These are phyloP conservation scores for Hyposoter dolosus DNA, from an alignment of 2,888 invertebrate genomes.

Conservation along the genomic window DNA sequence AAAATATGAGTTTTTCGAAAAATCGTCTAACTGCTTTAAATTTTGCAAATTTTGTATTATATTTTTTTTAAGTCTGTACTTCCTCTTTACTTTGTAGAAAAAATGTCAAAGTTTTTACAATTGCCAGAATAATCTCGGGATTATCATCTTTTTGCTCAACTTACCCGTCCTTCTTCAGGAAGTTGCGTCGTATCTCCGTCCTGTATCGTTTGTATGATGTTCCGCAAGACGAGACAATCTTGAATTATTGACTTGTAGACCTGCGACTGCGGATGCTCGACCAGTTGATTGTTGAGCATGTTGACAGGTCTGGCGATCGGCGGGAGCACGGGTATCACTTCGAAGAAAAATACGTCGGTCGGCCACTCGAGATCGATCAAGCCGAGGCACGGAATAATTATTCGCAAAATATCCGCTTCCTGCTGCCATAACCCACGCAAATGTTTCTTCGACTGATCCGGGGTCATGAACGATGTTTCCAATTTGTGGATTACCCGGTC, in stretches of 20 bases:
- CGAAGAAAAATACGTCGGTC: conserved; percentile 95
- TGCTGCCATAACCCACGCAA: conserved; percentile 90
- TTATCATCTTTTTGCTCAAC: conserved; percentile 31
- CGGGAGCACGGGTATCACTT: conserved; percentile 94
- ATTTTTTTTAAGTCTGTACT: too few relatives aligned
- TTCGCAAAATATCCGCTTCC: conserved; percentile 89
- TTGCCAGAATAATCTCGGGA: too few relatives aligned
- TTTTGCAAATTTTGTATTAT: too few relatives aligned
- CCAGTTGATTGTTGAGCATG: conserved; percentile 87
- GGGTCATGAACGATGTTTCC: conserved; percentile 85
- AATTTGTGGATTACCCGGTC: conserved; percentile 65
- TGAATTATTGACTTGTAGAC: conserved; percentile 90
- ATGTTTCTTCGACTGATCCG: conserved; percentile 88
- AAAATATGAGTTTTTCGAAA: too few relatives aligned
- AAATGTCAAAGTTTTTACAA: too few relatives aligned
- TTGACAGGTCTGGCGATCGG: conserved; percentile 92
- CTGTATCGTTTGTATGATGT: conserved; percentile 88
- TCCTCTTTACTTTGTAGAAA: too few relatives aligned
- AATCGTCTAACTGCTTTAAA: too few relatives aligned
- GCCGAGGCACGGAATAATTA: conserved; percentile 90
- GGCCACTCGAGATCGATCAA: conserved; percentile 86
- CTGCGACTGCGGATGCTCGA: conserved; percentile 92
- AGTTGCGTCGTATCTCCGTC: conserved; percentile 86
- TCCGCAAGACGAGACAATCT: conserved; percentile 88
- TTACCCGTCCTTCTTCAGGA: conserved; percentile 86